Evolutionary conservation across 1,140 invertebrate species (phyloP), one percentile per base, ranked within the genome.

Genomic region (Belonocnema kinseyi): DNA sequence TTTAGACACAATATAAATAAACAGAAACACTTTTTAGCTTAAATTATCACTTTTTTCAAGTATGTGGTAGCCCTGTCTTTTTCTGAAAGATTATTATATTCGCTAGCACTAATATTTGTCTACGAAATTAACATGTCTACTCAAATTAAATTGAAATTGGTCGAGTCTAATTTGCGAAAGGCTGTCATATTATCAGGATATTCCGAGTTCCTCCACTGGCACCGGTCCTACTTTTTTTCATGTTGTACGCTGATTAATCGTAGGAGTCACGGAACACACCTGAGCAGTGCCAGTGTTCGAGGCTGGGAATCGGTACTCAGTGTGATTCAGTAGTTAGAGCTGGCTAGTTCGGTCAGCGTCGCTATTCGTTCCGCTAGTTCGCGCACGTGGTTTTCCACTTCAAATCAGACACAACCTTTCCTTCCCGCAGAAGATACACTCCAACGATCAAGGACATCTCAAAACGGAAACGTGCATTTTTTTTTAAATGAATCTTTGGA

Each of bases 361-460:
- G 53, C 53, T 54, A 17, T 54, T 17, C 53, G 53, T 19, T 54
- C 16, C 14, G 53, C 16, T 54, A 54, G 17, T 54, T 54, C 17
- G 17, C 6, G 8, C 53, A 54, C 53, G 53, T 54, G 53, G n/a
- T 54, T 54, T 33, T 54, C 16, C 53, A n/a, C 53, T n/a, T 10
- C 6, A 19, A 54, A 54, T 54, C 53, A n/a, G n/a, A 10, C 53
- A 54, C n/a, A 54, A 54, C 5, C 7, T 19, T 17, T 17, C 10
- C n/a, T 54, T 54, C 53, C 53, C 53, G 17, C 52, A n/a, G 53
- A 19, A 54, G 53, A 54, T 19, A 54, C 53, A 54, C 53, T 54
- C 8, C n/a, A 54, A 19, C 7, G 53, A 8, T 17, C 53, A 54
- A 54, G 53, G 53, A 17, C 53, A 19, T 2, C 53, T 19, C 53